These are phyloP conservation scores for Vireo griseus DNA, from an alignment of 2,797 vertebrate genomes.

Conservation along the genomic window DNA sequence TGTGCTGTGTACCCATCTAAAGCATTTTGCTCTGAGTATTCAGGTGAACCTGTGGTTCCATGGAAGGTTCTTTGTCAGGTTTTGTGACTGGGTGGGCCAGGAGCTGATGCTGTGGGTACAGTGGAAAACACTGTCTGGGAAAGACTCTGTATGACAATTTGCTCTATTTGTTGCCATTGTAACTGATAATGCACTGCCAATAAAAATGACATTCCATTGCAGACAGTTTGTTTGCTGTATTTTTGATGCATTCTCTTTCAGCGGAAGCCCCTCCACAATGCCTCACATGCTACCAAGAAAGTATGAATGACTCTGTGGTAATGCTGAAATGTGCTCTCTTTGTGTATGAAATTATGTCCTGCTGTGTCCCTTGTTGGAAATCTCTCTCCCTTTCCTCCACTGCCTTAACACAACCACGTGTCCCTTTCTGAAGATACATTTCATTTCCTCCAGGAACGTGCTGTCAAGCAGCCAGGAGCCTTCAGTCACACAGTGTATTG, in stretches of 20 bases:
- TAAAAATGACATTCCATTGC: conserved; percentile 71
- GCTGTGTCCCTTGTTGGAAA: conserved; percentile 8
- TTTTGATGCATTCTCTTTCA: conserved; percentile 68
- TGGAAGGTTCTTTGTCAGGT: conserved; percentile 9
- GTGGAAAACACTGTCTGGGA: conserved; percentile 23
- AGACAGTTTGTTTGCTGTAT: conserved; percentile 76
- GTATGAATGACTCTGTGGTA: conserved; percentile 34
- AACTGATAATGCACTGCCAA: conserved; percentile 64
- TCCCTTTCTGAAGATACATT: conserved; percentile 7
- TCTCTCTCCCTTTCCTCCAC: not conserved
- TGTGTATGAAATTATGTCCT: conserved; percentile 10
- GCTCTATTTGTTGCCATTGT: conserved; percentile 63
- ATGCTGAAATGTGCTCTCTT: not conserved
- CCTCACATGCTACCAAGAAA: not conserved
- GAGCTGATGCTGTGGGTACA: not conserved
- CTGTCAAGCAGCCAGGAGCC: not conserved
- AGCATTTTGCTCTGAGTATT: not conserved
- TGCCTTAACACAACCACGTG: not conserved
- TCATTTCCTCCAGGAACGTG: not conserved
- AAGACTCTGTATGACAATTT: conserved; percentile 57
- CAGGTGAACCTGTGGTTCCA: not conserved
- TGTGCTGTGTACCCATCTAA: conserved; percentile 29
- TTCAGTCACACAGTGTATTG: not conserved
- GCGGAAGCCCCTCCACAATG: conserved; percentile 17
- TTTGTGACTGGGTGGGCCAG: conserved; percentile 2